phyloP scores from a whole-genome alignment of 1,140 invertebrate genomes.

The Micrasema minimum region DNA sequence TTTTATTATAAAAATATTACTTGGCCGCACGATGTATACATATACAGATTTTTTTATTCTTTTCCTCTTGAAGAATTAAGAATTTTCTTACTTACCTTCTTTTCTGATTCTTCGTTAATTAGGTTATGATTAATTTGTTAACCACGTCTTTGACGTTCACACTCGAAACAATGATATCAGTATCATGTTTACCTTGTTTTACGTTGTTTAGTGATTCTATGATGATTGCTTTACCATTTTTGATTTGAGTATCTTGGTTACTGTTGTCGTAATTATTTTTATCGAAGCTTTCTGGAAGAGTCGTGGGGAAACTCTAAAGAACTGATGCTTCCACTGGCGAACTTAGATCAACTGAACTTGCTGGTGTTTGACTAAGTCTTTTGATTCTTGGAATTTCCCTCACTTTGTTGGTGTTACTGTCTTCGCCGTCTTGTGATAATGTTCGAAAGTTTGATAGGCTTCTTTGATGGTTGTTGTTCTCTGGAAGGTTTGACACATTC shows the following conservation, averaged over 20 bases:
- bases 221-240: constrained; percentile 39
- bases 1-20: no score
- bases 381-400: constrained; percentile 41
- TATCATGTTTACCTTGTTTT: constrained; percentile 10
- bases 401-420: constrained; percentile 30
- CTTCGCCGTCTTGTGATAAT: constrained; percentile 47
- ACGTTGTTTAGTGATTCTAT: constrained; percentile 21
- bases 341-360: constrained; percentile 48
- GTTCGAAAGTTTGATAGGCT: constrained; percentile 14
- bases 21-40: no score
- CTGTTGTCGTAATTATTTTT: constrained; percentile 30
- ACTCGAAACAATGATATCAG: constrained; percentile 63
- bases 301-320: constrained; percentile 49
- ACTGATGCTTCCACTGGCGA: constrained; percentile 49
- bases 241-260: constrained; percentile 21
- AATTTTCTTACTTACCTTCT: constrained; percentile 31
- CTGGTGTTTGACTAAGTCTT: constrained; percentile 45
- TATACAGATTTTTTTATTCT: constrained; percentile 43
- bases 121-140: constrained; percentile 62
- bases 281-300: constrained; percentile 20
- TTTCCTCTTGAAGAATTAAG: constrained; percentile 41
- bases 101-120: constrained; percentile 45
- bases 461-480: constrained; percentile 15
- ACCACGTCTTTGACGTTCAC: constrained; percentile 65
- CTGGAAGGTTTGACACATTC: constrained; percentile 7